Percentiles rank a stretch among this genome's conserved stretches.
Evolutionary conservation across 2,797 vertebrate species (phyloP).

Genomic region (Molothrus aeneus): DNA sequence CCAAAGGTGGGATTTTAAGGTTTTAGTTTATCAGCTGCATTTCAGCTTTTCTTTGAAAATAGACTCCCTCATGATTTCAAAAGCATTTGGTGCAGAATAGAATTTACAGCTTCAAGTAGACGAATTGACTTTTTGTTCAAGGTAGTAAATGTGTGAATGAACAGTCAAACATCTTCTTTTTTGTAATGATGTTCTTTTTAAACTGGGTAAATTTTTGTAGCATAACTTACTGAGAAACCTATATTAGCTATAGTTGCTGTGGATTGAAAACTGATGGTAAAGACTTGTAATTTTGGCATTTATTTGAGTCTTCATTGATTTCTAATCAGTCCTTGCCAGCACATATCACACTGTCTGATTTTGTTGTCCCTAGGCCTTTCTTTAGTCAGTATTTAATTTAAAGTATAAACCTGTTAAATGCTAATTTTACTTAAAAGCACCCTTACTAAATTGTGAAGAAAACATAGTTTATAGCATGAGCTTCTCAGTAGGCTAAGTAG

Average conservation of each 20-base stretch:
- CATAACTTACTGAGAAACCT: background rate
- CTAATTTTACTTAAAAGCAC: background rate
- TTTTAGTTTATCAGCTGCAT: background rate
- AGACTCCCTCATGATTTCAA: background rate
- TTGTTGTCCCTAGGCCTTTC: background rate
- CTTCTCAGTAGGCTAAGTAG: background rate
- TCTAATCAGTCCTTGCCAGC: background rate
- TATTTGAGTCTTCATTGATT: background rate
- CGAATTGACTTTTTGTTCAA: background rate
- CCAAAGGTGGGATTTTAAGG: background rate
- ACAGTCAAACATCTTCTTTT: background rate
- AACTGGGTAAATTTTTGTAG: background rate
- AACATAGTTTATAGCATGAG: background rate
- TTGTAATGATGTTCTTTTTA: background rate
- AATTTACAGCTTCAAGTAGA: background rate
- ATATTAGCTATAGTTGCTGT: background rate
- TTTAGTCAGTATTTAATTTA: background rate
- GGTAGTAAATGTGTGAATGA: background rate
- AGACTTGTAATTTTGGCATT: background rate
- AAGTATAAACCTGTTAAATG: background rate
- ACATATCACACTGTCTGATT: background rate
- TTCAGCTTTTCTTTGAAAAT: background rate
- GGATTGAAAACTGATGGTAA: background rate
- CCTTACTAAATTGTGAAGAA: background rate
- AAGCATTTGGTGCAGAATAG: background rate